Base-by-base conservation (phyloP, 2,888 invertebrate species). In the Scaptomyza flava region DNA sequence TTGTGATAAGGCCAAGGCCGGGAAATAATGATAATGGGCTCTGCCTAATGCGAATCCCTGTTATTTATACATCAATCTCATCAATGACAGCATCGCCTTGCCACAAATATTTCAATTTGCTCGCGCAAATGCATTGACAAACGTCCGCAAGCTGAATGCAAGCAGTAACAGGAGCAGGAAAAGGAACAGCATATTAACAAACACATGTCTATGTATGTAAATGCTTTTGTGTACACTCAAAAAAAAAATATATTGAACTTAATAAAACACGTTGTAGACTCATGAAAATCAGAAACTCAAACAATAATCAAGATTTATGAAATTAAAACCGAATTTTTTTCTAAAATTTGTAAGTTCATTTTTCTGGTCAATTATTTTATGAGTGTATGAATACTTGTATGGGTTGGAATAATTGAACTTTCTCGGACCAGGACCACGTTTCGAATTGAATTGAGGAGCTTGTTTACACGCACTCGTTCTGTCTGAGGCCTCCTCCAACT, bases 31-130 rank as follows among this genome's bases (percentile, higher is more conserved):
- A 11, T 31, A 14, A 20, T 20, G 12, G 11, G 9, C 9, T 11
- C 1, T 20, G 52, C 45, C 41, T 53, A 64, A 46, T 68, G 57
- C 43, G 38, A 23, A 27, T 0, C n/a, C 43, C 11, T 9, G n/a
- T 14, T 20, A 6, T 8, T 8, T 27, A 30, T 38, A 42, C 34
- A 23, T 42, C 2, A 14, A 20, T 48, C 46, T 73, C 77, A 77
- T 77, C 77, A 77, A 77, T 77, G 77, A 77, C 45, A 56, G 65
- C 60, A 60, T 7, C 42, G 51, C 42, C 56, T 57, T 36, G 60
- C 45, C 57, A 52, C 79, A 83, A 84, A 84, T 79, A 81, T 77
- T 81, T 84, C 81, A 81, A 81, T 79, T 82, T 79, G 77, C 67
- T 45, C 65, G 14, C 38, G 77, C 76, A 79, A 81, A 81, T 84